Percentiles rank a stretch among this genome's conserved stretches.
These are phyloP conservation scores for Elephantulus edwardii DNA, from an alignment of 2,113 vertebrate genomes.

Conservation along the genomic window DNA sequence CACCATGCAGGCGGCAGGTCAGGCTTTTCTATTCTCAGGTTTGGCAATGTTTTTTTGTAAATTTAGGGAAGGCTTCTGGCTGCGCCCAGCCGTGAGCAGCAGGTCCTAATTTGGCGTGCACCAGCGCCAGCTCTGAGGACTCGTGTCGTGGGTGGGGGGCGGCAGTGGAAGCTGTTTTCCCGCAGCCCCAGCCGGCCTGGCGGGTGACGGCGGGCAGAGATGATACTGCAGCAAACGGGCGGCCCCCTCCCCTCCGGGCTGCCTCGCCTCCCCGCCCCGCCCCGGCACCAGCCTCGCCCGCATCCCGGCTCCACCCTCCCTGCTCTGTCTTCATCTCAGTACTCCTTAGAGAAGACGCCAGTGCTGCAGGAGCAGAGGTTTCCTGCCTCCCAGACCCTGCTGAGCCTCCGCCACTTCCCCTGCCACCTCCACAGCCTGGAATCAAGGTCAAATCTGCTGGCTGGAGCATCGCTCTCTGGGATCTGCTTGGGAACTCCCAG, in stretches of 20 bases:
- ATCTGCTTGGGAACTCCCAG: neutral
- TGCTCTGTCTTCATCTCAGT: neutral
- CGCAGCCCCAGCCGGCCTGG: neutral
- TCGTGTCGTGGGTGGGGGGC: neutral
- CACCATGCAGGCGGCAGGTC: neutral
- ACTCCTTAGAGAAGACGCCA: neutral
- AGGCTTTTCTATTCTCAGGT: neutral
- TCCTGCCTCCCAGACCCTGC: neutral
- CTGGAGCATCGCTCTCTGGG: neutral
- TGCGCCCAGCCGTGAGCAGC: neutral
- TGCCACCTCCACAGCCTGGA: neutral
- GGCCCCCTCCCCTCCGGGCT: neutral
- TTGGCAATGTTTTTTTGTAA: neutral
- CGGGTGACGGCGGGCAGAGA: neutral
- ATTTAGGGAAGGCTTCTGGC: neutral
- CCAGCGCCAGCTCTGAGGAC: neutral
- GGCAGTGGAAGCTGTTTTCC: neutral
- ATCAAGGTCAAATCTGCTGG: constrained; percentile 44
- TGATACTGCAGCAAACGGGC: neutral
- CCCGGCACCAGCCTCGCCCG: no score
- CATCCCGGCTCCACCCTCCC: neutral
- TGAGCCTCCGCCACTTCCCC: neutral
- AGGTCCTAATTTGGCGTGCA: neutral
- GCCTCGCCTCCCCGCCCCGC: constrained; percentile 23
- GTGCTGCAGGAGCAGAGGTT: neutral